Conservation (phyloP, 1,140 invertebrate species). For the Cherax quadricarinatus region DNA sequence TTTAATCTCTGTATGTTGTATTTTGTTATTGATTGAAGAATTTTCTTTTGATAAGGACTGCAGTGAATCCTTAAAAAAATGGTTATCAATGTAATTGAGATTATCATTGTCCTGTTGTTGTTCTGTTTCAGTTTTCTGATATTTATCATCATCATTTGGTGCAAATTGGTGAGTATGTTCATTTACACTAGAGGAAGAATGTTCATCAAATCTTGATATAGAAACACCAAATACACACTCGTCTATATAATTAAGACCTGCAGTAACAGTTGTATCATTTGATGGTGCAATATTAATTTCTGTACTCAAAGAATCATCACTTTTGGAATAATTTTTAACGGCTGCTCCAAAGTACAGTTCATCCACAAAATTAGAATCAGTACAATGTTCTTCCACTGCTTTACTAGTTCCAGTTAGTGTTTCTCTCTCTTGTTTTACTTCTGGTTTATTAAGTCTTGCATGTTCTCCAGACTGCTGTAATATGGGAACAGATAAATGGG, state of each 20-base stretch:
- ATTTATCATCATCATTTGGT: background rate
- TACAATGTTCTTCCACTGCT: background rate
- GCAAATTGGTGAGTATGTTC: background rate
- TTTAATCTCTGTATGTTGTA: background rate
- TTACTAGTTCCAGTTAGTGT: background rate
- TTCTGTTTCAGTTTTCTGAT: background rate
- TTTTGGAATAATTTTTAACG: background rate
- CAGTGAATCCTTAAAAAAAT: conserved; percentile 46
- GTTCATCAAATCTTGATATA: background rate
- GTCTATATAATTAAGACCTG: conserved; percentile 37
- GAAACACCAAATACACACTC: conserved; percentile 22
- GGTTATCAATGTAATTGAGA: conserved; percentile 60
- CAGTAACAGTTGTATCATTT: background rate
- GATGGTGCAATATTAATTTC: background rate
- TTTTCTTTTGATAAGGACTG: conserved; percentile 21
- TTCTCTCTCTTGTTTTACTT: background rate
- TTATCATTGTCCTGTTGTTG: background rate
- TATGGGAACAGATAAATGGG: background rate
- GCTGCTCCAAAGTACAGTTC: background rate
- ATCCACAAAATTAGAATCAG: background rate
- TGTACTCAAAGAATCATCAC: background rate
- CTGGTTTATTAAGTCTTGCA: background rate
- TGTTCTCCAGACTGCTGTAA: background rate
- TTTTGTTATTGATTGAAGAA: background rate
- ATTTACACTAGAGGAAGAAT: background rate